These are phyloP conservation scores for Bellardia pandia DNA, from an alignment of 2,888 invertebrate species.

Conservation along the genomic window DNA sequence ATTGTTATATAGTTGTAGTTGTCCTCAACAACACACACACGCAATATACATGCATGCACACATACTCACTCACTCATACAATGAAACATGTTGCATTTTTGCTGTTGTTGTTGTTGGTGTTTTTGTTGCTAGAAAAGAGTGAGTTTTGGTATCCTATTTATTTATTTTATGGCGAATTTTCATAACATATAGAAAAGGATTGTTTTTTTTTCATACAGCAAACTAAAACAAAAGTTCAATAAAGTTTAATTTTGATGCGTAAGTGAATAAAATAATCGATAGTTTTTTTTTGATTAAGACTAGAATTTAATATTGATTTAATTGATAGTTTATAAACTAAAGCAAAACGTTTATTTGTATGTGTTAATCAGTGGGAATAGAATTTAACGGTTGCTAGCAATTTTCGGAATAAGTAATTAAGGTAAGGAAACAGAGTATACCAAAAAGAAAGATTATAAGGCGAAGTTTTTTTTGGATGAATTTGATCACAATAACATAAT, in stretches of 20 bases:
- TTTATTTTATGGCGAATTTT: conserved; percentile 12
- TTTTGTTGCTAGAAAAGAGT: conserved; percentile 14
- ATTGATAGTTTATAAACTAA: background rate
- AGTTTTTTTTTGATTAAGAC: conserved; percentile 13
- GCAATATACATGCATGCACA: background rate
- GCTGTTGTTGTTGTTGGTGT: background rate
- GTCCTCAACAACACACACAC: background rate
- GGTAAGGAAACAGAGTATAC: no score
- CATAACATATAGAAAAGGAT: conserved; percentile 20
- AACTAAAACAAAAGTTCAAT: background rate
- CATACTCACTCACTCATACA: background rate
- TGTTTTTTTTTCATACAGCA: background rate
- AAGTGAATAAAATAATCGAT: conserved; percentile 16
- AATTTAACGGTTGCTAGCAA: background rate
- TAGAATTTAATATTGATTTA: conserved; percentile 25
- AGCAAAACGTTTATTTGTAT: background rate
- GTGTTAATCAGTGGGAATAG: background rate
- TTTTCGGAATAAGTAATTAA: no score
- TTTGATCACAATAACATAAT: no score
- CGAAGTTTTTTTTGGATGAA: no score
- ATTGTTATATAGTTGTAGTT: conserved; percentile 20
- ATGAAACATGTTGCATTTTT: background rate
- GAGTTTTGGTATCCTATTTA: conserved; percentile 20
- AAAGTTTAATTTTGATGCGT: conserved; percentile 14
- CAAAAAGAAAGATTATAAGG: no score